Evolutionary conservation across 1,140 invertebrate species (phyloP).

Genomic region (Lethocerus indicus): DNA sequence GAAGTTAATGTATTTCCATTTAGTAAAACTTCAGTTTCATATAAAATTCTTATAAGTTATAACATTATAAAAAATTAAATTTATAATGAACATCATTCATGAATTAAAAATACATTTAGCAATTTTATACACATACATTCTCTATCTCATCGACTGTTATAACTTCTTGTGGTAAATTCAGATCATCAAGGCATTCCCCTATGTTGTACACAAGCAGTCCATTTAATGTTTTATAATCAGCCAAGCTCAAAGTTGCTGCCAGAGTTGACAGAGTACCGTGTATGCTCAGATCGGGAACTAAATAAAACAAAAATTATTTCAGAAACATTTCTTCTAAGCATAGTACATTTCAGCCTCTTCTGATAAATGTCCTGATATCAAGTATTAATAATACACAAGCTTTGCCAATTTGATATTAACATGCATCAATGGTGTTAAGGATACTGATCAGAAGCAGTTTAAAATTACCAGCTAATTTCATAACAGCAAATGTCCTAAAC

Average conservation of each 20-base stretch:
- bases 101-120: neutral
- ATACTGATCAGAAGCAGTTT: too few species aligned
- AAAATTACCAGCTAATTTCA: too few species aligned
- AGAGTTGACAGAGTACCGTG: constrained; percentile 74
- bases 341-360: neutral
- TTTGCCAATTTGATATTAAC: too few species aligned
- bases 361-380: neutral
- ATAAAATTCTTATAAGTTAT: neutral
- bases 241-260: constrained; percentile 60
- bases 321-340: too few species aligned
- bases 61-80: neutral
- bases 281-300: constrained; percentile 72
- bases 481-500: too few species aligned
- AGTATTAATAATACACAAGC: constrained; percentile 3
- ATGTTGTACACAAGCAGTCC: constrained; percentile 84
- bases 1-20: neutral
- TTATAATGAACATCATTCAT: neutral
- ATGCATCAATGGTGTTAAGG: too few species aligned
- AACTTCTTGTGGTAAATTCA: constrained; percentile 16
- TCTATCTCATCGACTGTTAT: constrained; percentile 5
- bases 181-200: constrained; percentile 69
- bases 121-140: too few species aligned
- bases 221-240: constrained; percentile 75
- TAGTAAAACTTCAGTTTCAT: neutral
- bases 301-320: constrained; percentile 20